Evolutionary conservation across 2,888 invertebrate genomes (phyloP).

Genomic region (Agrochola macilenta): DNA sequence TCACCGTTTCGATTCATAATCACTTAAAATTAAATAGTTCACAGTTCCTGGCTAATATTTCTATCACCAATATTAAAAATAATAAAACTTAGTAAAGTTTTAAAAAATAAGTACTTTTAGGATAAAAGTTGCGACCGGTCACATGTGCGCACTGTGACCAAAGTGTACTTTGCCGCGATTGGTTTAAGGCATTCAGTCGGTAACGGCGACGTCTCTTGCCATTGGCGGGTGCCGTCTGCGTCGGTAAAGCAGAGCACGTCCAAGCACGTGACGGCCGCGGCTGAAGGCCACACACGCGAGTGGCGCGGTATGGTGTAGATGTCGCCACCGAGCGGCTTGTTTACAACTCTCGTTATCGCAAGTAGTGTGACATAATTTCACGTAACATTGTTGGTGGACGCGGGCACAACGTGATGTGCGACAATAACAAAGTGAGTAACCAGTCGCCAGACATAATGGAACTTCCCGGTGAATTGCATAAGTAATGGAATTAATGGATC

Average conservation of each 20-base stretch:
- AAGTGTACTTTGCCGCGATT: slow-evolving; percentile 77
- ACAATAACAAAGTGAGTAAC: slow-evolving; percentile 66
- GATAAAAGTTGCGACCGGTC: slow-evolving; percentile 75
- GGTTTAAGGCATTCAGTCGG: slow-evolving; percentile 72
- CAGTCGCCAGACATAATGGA: slow-evolving; percentile 39
- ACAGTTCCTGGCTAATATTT: slow-evolving; percentile 35
- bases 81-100: slow-evolving; percentile 57
- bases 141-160: slow-evolving; percentile 85
- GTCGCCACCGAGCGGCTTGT: slow-evolving; percentile 77
- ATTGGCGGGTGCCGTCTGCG: slow-evolving; percentile 73
- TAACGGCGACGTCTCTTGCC: slow-evolving; percentile 64
- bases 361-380: slow-evolving; percentile 81
- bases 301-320: slow-evolving; percentile 69
- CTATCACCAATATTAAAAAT: slow-evolving; percentile 50
- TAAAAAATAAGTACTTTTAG: slow-evolving; percentile 57
- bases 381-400: slow-evolving; percentile 70
- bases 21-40: slow-evolving; percentile 56
- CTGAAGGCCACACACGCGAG: slow-evolving; percentile 64
- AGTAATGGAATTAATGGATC: slow-evolving; percentile 15
- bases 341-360: slow-evolving; percentile 74
- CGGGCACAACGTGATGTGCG: slow-evolving; percentile 54
- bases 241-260: slow-evolving; percentile 75
- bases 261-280: slow-evolving; percentile 80
- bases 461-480: slow-evolving; percentile 22
- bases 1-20: slow-evolving; percentile 84